Conservation (phyloP, 2,797 vertebrate genomes). For the Bucorvus abyssinicus region DNA sequence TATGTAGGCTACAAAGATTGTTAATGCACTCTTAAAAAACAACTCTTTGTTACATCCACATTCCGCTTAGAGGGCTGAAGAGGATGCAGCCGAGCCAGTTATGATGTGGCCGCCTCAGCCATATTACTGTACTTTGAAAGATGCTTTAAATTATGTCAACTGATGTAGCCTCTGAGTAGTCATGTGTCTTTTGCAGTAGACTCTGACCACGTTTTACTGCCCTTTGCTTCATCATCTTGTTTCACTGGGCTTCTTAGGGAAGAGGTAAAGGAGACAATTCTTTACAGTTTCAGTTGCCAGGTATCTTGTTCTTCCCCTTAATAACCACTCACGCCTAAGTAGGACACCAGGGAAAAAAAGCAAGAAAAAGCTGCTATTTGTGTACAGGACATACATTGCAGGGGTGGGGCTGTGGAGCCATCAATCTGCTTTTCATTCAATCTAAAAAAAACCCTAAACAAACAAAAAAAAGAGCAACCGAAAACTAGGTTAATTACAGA, state of each 20-base stretch:
- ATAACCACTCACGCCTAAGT: background rate
- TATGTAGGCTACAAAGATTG: background rate
- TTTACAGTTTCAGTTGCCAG: background rate
- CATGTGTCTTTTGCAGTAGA: background rate
- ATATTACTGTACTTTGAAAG: background rate
- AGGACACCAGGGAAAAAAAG: background rate
- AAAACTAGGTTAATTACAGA: background rate
- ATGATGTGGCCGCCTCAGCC: background rate
- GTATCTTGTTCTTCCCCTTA: background rate
- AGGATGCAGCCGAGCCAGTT: background rate
- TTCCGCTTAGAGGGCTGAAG: background rate
- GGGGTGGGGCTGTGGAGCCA: fast-evolving
- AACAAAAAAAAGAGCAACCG: background rate
- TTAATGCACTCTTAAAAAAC: background rate
- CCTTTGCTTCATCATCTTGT: background rate
- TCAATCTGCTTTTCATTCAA: background rate
- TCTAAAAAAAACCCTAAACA: background rate
- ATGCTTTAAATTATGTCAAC: background rate
- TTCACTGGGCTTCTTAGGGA: background rate
- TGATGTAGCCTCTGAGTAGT: background rate
- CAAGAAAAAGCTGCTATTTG: background rate
- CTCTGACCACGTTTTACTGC: background rate
- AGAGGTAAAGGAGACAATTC: background rate
- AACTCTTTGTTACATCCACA: fast-evolving
- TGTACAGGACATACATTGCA: background rate